phyloP scores from a whole-genome alignment of 1,140 invertebrate species.

The Nephotettix cincticeps region DNA sequence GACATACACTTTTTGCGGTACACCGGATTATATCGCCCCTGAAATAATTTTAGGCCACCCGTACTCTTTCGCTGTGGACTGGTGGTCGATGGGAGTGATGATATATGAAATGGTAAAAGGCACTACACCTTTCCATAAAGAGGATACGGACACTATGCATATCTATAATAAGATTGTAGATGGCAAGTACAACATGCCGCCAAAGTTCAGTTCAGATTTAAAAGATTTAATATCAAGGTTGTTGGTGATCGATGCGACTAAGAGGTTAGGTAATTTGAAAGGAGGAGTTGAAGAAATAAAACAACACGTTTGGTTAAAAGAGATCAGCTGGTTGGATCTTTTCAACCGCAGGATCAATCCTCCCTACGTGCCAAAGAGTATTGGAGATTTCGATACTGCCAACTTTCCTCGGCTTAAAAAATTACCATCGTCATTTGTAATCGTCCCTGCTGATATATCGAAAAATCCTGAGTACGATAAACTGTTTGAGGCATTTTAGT shows the following conservation, averaged over 20 bases:
- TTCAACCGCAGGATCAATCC: slow-evolving; percentile 17
- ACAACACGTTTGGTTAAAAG: slow-evolving; percentile 50
- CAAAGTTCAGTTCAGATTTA: slow-evolving; percentile 68
- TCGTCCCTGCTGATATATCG: no score
- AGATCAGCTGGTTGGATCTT: slow-evolving; percentile 26
- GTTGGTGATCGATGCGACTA: slow-evolving; percentile 81
- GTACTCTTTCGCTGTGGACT: slow-evolving; percentile 94
- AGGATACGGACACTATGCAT: slow-evolving; percentile 82
- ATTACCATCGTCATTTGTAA: no score
- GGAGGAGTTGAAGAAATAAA: slow-evolving; percentile 77
- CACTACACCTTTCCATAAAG: slow-evolving; percentile 78
- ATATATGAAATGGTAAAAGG: slow-evolving; percentile 83
- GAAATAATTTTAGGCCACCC: slow-evolving; percentile 94
- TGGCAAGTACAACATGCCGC: slow-evolving; percentile 70
- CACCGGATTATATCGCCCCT: slow-evolving; percentile 93
- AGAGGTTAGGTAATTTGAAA: slow-evolving; percentile 87
- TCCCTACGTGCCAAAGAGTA: slow-evolving; percentile 2
- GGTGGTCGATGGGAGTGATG: slow-evolving; percentile 93
- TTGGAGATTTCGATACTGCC: neutral
- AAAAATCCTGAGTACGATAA: no score
- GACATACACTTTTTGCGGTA: slow-evolving; percentile 94
- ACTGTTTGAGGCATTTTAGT: no score
- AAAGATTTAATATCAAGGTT: slow-evolving; percentile 86
- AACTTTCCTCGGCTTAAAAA: no score
- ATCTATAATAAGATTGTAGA: slow-evolving; percentile 88